phyloP scores from a whole-genome alignment of 2,113 vertebrate species.

The Plecotus auritus region DNA sequence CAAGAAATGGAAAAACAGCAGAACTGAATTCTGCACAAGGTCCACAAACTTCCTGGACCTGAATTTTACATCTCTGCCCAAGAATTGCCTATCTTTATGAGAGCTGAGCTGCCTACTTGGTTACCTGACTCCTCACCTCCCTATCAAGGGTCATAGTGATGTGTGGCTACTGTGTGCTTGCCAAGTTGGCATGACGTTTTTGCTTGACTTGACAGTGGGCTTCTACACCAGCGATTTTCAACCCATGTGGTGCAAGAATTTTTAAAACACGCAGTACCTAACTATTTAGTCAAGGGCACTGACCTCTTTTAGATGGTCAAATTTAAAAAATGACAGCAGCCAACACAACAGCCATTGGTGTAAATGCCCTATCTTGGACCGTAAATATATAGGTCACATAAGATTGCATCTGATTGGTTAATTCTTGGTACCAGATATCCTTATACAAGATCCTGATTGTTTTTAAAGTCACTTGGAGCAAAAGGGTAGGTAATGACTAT shows the following conservation, averaged over 20 bases:
- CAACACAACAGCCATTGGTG: neutral
- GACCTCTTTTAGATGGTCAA: neutral
- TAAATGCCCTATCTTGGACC: neutral
- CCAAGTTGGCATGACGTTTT: neutral
- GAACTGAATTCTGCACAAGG: neutral
- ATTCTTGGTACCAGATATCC: neutral
- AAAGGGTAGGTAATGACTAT: neutral
- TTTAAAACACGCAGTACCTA: neutral
- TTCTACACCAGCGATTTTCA: neutral
- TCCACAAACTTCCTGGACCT: neutral
- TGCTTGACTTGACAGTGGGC: neutral
- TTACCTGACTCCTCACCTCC: neutral
- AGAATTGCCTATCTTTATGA: neutral
- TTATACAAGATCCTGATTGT: neutral
- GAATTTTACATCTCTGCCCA: neutral
- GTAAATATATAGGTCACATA: neutral
- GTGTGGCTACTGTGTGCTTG: neutral
- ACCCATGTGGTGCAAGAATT: neutral
- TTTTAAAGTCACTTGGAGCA: neutral
- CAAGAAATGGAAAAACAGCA: neutral
- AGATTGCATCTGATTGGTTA: neutral
- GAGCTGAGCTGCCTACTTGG: neutral
- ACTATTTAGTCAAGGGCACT: neutral
- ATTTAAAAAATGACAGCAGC: neutral
- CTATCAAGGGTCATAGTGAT: neutral